Percentiles rank a stretch among this genome's conserved stretches.
Evolutionary conservation across 2,113 vertebrate genomes (phyloP).

Genomic region (Macquaria ambigua): DNA sequence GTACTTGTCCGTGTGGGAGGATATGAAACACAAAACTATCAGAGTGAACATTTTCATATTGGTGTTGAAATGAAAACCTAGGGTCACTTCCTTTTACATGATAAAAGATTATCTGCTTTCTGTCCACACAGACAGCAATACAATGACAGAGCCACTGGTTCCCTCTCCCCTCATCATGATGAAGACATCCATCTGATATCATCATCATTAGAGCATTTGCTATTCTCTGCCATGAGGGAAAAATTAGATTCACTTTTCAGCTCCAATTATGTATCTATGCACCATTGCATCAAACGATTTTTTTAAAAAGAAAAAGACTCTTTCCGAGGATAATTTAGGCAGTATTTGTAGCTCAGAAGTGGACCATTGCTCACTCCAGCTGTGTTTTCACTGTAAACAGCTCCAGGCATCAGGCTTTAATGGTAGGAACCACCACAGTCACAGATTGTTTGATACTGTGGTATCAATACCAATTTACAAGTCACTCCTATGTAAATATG

Average conservation of each 20-base stretch:
- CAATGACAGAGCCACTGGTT: neutral
- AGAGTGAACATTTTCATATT: neutral
- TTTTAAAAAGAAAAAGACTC: neutral
- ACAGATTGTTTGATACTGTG: neutral
- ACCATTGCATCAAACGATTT: neutral
- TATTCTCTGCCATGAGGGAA: neutral
- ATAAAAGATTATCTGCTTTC: constrained; percentile 27
- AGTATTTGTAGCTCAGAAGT: neutral
- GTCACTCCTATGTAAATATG: too few species aligned
- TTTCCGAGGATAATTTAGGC: neutral
- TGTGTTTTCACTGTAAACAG: constrained; percentile 11
- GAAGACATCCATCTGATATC: neutral
- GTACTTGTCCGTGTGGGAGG: neutral
- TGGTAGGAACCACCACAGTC: neutral
- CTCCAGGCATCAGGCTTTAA: neutral
- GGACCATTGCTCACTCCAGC: constrained; percentile 5
- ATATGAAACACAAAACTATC: constrained; percentile 22
- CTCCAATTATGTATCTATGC: neutral
- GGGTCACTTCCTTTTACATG: constrained; percentile 29
- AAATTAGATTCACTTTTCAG: constrained; percentile 9
- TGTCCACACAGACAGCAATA: constrained; percentile 22
- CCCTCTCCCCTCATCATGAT: neutral
- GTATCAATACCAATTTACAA: neutral
- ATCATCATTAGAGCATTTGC: neutral
- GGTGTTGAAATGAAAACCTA: constrained; percentile 19